Conservation (phyloP, 1,140 invertebrate genomes). For the Cephus cinctus region DNA sequence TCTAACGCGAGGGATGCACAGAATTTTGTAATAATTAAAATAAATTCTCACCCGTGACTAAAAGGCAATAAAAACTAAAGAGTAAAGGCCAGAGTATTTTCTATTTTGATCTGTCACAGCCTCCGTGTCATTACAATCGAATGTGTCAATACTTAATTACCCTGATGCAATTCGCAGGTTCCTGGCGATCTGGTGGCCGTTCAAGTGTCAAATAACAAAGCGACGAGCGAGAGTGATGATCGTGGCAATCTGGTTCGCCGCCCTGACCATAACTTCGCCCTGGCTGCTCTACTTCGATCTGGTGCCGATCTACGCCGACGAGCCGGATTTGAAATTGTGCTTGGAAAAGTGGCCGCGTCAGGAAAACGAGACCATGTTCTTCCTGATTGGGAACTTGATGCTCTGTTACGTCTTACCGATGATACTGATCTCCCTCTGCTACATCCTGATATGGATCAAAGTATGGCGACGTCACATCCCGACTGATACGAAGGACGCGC, state of each 20-base stretch:
- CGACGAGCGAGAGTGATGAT: conserved; percentile 82
- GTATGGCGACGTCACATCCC: conserved; percentile 86
- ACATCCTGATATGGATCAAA: conserved; percentile 90
- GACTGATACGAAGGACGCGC: conserved; percentile 85
- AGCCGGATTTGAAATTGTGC: conserved; percentile 71
- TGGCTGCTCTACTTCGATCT: conserved; percentile 90
- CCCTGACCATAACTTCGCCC: conserved; percentile 78
- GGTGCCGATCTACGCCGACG: conserved; percentile 71
- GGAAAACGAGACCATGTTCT: conserved; percentile 78
- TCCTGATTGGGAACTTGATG: conserved; percentile 84
- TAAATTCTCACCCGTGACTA: too few relatives aligned
- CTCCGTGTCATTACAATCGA: too few relatives aligned
- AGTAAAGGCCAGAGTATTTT: too few relatives aligned
- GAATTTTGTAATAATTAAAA: too few relatives aligned
- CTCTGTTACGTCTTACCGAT: conserved; percentile 93
- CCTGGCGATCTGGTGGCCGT: conserved; percentile 91
- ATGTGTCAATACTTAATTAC: too few relatives aligned
- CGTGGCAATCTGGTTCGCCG: conserved; percentile 87
- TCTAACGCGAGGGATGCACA: too few relatives aligned
- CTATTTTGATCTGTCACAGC: too few relatives aligned
- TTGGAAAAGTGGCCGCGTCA: conserved; percentile 82
- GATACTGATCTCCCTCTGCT: conserved; percentile 88
- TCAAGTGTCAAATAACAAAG: conserved; percentile 89
- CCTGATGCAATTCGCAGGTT: conserved; percentile 89
- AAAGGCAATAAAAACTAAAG: too few relatives aligned